Evolutionary conservation across 2,113 vertebrate genomes (phyloP).

Genomic region (Chionis minor): DNA sequence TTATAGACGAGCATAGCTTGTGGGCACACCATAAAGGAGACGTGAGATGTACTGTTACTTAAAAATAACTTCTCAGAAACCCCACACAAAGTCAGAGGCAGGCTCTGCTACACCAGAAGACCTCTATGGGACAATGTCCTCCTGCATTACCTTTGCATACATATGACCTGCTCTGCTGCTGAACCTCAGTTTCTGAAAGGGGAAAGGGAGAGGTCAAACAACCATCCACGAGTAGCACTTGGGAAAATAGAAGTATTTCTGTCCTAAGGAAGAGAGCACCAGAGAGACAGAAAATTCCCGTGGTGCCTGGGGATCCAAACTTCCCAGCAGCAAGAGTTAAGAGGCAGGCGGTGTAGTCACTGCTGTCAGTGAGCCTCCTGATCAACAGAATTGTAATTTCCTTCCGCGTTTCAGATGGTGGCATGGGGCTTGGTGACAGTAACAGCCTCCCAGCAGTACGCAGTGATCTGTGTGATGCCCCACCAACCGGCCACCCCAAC

Average conservation of each 20-base stretch:
- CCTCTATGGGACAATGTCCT: accelerated
- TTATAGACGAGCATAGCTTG: not conserved
- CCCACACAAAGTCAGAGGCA: not conserved
- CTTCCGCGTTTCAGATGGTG: not conserved
- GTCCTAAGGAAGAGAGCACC: not conserved
- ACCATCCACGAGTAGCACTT: not conserved
- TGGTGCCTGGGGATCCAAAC: not conserved
- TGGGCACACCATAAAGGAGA: not conserved
- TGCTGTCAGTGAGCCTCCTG: not conserved
- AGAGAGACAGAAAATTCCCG: not conserved
- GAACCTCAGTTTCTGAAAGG: not conserved
- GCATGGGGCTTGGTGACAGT: not conserved
- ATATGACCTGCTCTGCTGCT: not conserved
- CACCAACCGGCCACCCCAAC: not conserved
- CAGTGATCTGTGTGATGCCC: not conserved
- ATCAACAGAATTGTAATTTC: not conserved
- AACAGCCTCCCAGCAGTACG: not conserved
- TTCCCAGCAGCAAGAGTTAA: not conserved
- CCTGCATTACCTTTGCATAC: not conserved
- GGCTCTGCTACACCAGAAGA: not conserved
- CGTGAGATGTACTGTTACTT: not conserved
- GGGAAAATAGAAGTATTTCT: not conserved
- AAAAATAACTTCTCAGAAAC: not conserved
- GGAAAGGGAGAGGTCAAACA: not conserved
- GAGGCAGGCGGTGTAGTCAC: not conserved